phyloP scores from a whole-genome alignment of 2,888 invertebrate genomes.

The Chironomus tentans region DNA sequence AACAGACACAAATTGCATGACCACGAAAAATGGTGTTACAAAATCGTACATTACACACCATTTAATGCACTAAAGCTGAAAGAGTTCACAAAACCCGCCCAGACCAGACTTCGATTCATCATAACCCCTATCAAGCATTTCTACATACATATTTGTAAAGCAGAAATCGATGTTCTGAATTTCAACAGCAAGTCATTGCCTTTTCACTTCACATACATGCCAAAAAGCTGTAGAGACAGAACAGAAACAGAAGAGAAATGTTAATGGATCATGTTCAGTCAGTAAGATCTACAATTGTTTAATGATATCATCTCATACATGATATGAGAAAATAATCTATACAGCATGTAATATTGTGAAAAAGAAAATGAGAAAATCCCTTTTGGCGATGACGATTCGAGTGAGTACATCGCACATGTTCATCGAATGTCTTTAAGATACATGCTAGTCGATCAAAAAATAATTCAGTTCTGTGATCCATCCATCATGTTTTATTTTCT shows the following conservation, averaged over 20 bases:
- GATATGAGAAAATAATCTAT: neutral
- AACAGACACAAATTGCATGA: too few relatives aligned
- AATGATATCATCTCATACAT: neutral
- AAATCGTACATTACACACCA: too few relatives aligned
- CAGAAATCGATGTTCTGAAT: neutral
- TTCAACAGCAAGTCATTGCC: neutral
- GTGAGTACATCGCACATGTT: neutral
- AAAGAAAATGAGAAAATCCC: neutral
- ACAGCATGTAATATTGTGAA: neutral
- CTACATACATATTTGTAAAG: neutral
- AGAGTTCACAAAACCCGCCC: too few relatives aligned
- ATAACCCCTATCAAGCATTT: neutral
- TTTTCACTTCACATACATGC: neutral
- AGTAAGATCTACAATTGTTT: neutral
- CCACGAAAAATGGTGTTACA: too few relatives aligned
- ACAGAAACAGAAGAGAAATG: too few relatives aligned
- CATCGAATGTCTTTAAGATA: neutral
- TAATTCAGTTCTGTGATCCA: constrained; percentile 14
- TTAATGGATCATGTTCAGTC: neutral
- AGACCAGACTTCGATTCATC: too few relatives aligned
- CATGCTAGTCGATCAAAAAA: constrained; percentile 5
- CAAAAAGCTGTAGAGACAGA: too few relatives aligned
- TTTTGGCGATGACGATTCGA: too few relatives aligned
- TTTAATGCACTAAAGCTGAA: too few relatives aligned
- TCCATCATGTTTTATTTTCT: neutral